Conservation (phyloP, 2,888 invertebrate species). For the Spialia ferax region DNA sequence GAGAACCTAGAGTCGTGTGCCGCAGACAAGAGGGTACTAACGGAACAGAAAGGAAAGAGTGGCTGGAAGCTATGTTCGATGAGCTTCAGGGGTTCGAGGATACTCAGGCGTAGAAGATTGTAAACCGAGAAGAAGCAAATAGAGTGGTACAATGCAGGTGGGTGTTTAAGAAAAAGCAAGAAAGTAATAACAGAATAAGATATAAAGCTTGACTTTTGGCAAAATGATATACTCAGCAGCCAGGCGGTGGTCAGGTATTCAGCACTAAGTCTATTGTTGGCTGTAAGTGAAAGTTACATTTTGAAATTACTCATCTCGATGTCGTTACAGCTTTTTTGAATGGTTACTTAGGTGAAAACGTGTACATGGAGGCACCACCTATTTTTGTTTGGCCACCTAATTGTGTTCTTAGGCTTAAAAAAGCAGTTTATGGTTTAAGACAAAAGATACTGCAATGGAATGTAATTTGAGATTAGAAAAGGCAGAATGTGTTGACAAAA, state of each 20-base stretch:
- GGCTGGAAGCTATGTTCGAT: constrained; percentile 45
- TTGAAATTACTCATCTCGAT: constrained; percentile 17
- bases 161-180: constrained; percentile 45
- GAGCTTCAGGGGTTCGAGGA: constrained; percentile 46
- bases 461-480: constrained; percentile 25
- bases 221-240: constrained; percentile 41
- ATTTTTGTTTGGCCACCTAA: constrained; percentile 9
- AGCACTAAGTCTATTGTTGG: constrained; percentile 44
- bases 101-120: constrained; percentile 46
- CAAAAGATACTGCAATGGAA: constrained; percentile 37
- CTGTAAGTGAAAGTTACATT: constrained; percentile 34
- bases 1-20: constrained; percentile 14
- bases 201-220: constrained; percentile 43
- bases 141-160: constrained; percentile 47
- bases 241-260: constrained; percentile 44
- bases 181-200: constrained; percentile 42
- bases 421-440: constrained; percentile 8
- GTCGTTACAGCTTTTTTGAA: constrained; percentile 16
- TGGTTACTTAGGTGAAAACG: constrained; percentile 11
- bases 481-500: not conserved
- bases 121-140: constrained; percentile 26
- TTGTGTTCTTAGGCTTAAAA: constrained; percentile 17
- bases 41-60: constrained; percentile 35
- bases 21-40: constrained; percentile 29
- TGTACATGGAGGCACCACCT: constrained; percentile 13